Percentiles rank a stretch among this genome's conserved stretches.
phyloP scores from a whole-genome alignment of 92 coral and sea anemone genomes.

The Muricea muricata region DNA sequence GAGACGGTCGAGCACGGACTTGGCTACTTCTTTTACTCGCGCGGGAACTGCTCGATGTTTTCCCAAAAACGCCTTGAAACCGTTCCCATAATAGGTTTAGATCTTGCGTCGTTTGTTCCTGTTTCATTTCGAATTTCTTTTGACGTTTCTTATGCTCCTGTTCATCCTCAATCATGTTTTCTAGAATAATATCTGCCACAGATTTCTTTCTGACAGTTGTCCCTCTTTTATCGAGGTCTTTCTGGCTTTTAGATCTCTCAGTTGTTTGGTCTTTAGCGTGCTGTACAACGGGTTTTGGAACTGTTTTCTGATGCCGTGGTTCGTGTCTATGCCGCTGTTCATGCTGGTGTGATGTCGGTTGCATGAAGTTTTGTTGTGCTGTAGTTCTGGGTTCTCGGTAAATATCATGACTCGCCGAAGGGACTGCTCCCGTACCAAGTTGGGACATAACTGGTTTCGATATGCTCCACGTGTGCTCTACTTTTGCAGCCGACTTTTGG shows the following conservation, averaged over 20 bases:
- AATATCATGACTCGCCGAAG: not conserved
- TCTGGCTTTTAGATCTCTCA: not conserved
- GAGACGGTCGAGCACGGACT: slow-evolving; percentile 8
- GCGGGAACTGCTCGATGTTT: slow-evolving; percentile 55
- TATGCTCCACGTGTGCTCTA: slow-evolving; percentile 39
- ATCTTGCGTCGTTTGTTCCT: slow-evolving; percentile 40
- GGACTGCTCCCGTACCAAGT: not conserved
- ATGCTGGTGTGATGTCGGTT: not conserved
- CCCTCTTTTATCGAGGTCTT: not conserved
- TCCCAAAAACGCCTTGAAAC: slow-evolving; percentile 67
- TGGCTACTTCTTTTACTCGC: slow-evolving; percentile 12
- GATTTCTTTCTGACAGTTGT: not conserved
- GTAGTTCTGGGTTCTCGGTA: not conserved
- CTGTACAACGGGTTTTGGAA: not conserved
- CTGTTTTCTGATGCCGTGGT: not conserved
- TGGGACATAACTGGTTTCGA: slow-evolving; percentile 42
- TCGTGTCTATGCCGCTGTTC: not conserved
- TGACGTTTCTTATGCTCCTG: slow-evolving; percentile 30
- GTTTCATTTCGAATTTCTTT: slow-evolving; percentile 32
- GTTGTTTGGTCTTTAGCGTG: not conserved
- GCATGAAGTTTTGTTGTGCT: not conserved
- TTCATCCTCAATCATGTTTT: slow-evolving; percentile 23
- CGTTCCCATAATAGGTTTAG: slow-evolving; percentile 79
- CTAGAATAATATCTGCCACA: slow-evolving; percentile 41
- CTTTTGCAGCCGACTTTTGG: not conserved